Evolutionary conservation across 2,888 invertebrate species (phyloP), one percentile per base, ranked within the genome.

Genomic region (Limenitis camilla): DNA sequence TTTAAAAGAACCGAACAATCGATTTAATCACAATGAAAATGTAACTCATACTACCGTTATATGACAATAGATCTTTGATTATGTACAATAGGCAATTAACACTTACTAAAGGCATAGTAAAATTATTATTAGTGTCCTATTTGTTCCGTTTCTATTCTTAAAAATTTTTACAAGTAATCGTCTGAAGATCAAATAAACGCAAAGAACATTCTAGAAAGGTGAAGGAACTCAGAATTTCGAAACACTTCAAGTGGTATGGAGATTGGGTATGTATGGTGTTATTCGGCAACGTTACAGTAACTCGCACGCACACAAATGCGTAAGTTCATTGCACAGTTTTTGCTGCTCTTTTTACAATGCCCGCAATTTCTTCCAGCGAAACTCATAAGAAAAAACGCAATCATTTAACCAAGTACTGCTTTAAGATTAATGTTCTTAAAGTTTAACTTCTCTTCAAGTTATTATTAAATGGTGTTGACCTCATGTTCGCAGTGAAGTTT

Each of bases 71-170:
- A 72, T 70, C 60, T 74, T 74, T 55, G 64, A 65, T 62, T 69
- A 69, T 70, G 68, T 62, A 79, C 72, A 79, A 76, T 77, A 54
- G 67, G 52, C 69, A 62, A 73, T 76, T 71, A 74, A 4, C 67
- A 60, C 58, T 56, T 62, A 58, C 62, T 3, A 19, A 19, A 19
- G 19, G 19, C 3, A 19, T 19, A 19, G 19, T 19, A 19, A 19
- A 19, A 19, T 19, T 19, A 19, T 19, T 19, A 19, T 19, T 19
- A 19, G 19, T 19, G 19, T 19, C 19, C 19, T 19, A 19, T 19
- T 19, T 32, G 19, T 10, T 9, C 8, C 19, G 10, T 9, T 31
- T 5, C 11, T 31, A 9, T 31, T 31, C 5, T 31, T 10, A 4
- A 41, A 6, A 31, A 11, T 32, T 9, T n/a, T 42, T 42, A 32